These are phyloP conservation scores for Chascanopsetta lugubris DNA, from an alignment of 2,113 vertebrate genomes.

Conservation along the genomic window DNA sequence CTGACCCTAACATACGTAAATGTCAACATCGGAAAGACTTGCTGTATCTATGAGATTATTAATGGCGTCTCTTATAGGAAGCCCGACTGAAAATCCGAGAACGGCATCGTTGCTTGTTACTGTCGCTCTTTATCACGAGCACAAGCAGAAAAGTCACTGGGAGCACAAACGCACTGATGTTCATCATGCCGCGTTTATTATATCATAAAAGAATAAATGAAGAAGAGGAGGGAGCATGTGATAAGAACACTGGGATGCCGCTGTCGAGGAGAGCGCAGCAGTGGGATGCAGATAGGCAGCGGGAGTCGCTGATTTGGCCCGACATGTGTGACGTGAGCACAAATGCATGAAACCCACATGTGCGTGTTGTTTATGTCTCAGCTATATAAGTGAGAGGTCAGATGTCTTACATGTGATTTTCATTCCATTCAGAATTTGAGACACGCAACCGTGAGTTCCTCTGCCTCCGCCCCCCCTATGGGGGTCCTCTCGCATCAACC, in stretches of 20 bases:
- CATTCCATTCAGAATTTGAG: background rate
- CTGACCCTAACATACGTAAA: too few species aligned
- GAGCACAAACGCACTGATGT: background rate
- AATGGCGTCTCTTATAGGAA: too few species aligned
- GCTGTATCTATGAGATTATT: too few species aligned
- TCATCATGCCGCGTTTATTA: background rate
- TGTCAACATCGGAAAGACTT: too few species aligned
- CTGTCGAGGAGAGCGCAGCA: background rate
- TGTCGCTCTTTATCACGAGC: background rate
- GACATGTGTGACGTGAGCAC: background rate
- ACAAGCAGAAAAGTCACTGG: background rate
- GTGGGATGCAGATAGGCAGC: background rate
- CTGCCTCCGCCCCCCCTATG: background rate
- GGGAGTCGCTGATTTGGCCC: background rate
- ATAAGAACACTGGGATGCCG: background rate
- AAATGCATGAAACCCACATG: background rate
- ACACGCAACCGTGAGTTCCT: background rate
- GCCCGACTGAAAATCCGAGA: too few species aligned
- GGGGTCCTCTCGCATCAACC: constrained; percentile 5
- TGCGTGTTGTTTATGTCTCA: background rate
- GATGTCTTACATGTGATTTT: background rate
- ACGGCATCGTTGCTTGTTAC: background rate
- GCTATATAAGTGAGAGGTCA: background rate
- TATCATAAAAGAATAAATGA: background rate
- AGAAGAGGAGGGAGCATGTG: background rate